Conservation (phyloP, 1,140 invertebrate species). For the Zeugodacus cucurbitae region DNA sequence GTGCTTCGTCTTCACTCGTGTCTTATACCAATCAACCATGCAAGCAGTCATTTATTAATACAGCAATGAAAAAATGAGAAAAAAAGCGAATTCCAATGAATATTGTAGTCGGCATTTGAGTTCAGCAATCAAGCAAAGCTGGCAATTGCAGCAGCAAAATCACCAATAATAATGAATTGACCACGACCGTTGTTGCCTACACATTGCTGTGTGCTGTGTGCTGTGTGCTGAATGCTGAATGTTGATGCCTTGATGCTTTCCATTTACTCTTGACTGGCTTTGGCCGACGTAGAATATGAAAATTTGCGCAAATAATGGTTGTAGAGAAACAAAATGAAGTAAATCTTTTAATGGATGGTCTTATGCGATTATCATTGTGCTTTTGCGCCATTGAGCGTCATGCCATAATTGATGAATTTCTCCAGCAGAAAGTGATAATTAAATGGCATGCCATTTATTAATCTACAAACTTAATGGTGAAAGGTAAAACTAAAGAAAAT, state of each 20-base stretch:
- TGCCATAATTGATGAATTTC: neutral
- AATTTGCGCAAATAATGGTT: neutral
- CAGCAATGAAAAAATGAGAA: neutral
- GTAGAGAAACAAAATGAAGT: neutral
- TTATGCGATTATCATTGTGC: constrained; percentile 23
- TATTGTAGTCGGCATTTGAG: neutral
- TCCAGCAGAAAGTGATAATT: neutral
- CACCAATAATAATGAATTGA: constrained; percentile 14
- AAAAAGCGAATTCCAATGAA: neutral
- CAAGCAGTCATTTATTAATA: constrained; percentile 6
- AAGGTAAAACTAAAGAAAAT: no score
- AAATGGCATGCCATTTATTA: neutral
- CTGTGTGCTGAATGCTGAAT: neutral
- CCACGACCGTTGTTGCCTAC: neutral
- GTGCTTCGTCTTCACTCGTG: neutral
- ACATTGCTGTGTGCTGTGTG: neutral
- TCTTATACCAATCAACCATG: neutral
- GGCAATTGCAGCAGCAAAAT: neutral
- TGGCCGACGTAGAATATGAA: neutral
- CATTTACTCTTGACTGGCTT: neutral
- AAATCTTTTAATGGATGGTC: constrained; percentile 3
- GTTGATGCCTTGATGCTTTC: neutral
- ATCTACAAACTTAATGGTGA: no score
- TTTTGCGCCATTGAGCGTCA: neutral
- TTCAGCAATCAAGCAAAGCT: constrained; percentile 25